These are phyloP conservation scores for Barypeithes pellucidus DNA, from an alignment of 2,888 invertebrate species.

Conservation along the genomic window DNA sequence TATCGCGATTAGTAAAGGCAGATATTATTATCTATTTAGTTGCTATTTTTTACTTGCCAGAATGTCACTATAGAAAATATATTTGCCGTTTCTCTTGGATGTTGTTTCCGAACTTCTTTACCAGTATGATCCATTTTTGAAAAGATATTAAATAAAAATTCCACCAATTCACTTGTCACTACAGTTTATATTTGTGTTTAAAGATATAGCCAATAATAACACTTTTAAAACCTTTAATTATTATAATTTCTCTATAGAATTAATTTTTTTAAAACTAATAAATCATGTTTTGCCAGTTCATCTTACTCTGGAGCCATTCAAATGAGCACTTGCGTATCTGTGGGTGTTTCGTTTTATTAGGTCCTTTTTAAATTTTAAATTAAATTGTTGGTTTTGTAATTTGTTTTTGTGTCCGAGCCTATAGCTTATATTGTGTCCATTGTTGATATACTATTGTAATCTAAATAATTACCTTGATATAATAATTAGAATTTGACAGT, in stretches of 20 bases:
- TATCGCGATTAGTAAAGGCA: no score
- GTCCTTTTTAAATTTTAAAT: constrained; percentile 32
- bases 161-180: constrained; percentile 10
- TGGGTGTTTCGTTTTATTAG: constrained; percentile 29
- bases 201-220: constrained; percentile 6
- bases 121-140: constrained; percentile 58
- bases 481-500: no score
- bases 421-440: constrained; percentile 4
- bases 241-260: not conserved
- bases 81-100: constrained; percentile 60
- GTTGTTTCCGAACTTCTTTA: constrained; percentile 56
- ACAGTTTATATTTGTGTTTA: not conserved
- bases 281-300: constrained; percentile 4
- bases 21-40: no score
- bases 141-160: not conserved
- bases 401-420: constrained; percentile 13
- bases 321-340: constrained; percentile 2
- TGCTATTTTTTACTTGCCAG: constrained; percentile 55
- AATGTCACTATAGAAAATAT: constrained; percentile 58
- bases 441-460: not conserved
- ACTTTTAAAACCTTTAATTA: constrained; percentile 28
- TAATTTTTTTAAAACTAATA: not conserved
- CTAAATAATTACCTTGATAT: no score
- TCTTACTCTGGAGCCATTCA: not conserved
- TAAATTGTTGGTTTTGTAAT: constrained; percentile 37